These are phyloP conservation scores for Spinibarbus caldwelli DNA, from an alignment of 2,797 vertebrate species.

Conservation along the genomic window DNA sequence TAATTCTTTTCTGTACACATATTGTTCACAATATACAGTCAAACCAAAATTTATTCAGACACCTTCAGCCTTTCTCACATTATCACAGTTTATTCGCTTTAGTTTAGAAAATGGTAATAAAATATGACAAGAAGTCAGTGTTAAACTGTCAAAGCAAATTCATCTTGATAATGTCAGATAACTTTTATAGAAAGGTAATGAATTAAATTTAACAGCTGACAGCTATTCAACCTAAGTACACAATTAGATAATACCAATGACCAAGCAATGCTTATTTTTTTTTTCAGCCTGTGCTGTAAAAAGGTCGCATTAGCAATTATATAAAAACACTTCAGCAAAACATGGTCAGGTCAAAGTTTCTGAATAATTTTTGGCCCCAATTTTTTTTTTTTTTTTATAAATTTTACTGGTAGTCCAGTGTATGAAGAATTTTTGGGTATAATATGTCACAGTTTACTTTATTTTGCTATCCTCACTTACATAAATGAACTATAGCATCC, in stretches of 20 bases:
- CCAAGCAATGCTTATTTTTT: background rate
- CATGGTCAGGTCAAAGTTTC: too few relatives aligned
- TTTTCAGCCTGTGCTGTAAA: background rate
- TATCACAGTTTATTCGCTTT: background rate
- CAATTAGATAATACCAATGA: background rate
- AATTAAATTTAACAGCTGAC: too few relatives aligned
- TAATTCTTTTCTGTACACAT: background rate
- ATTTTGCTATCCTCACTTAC: too few relatives aligned
- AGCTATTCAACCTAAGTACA: too few relatives aligned
- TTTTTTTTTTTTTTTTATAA: too few relatives aligned
- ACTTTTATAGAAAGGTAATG: too few relatives aligned
- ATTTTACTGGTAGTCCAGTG: background rate
- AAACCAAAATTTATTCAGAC: too few relatives aligned
- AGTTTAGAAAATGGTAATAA: background rate
- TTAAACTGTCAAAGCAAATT: background rate
- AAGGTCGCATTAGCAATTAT: background rate
- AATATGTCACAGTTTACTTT: background rate
- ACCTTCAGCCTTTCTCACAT: background rate
- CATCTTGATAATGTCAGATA: background rate
- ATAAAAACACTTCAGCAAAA: background rate
- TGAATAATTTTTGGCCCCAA: too few relatives aligned
- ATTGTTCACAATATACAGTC: background rate
- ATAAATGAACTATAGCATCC: too few relatives aligned
- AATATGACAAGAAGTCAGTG: background rate
- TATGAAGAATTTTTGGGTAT: background rate